Base-by-base conservation (phyloP, 1,140 invertebrate genomes). In the Cyclina sinensis region DNA sequence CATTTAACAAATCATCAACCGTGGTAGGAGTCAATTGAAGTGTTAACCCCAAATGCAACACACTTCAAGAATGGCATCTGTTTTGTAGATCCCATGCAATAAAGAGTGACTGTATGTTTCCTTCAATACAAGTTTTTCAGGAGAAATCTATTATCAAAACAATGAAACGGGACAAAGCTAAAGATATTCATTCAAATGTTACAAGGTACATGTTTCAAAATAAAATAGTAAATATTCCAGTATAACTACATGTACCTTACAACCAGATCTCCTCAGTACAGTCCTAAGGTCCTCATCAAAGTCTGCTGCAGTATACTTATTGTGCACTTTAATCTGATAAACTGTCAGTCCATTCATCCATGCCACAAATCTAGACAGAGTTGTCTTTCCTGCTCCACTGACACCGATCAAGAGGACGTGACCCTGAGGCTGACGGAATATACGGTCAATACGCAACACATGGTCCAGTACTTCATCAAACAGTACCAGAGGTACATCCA, bases 271-370 rank as follows among this genome's bases (percentile, higher is more conserved):
- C 62, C 99, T 96, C 37, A 99, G 96, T 16, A 99, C 99, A 90
- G 97, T 97, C 89, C 99, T 97, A 30, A 99, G 96, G 96, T 99
- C 99, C 96, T 99, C 99, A 96, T 99, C 99, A 96, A 99, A 99
- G 96, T 99, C 99, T 93, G 98, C 98, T 43, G 98, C 98, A 4
- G 98, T 99, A 94, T 99, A 99, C 96, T 99, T 99, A 95, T 99
- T 99, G 96, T 99, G 99, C 0, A 99, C 99, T 97, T 98, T 95
- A 74, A 96, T 95, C 90, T 95, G 99, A 97, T 99, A 99, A 21
- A 99, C 99, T 87, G 98, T 98, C 3, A 99, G 96, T 37, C 99
- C 99, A 96, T 99, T 99, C 98, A 99, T 99, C 99, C 99, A 99
- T 70, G 99, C 99, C 37, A 99, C 99, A 96, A 99, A 99, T 89